Conservation (phyloP, 2,113 vertebrate species). For the Carassius carassius region DNA sequence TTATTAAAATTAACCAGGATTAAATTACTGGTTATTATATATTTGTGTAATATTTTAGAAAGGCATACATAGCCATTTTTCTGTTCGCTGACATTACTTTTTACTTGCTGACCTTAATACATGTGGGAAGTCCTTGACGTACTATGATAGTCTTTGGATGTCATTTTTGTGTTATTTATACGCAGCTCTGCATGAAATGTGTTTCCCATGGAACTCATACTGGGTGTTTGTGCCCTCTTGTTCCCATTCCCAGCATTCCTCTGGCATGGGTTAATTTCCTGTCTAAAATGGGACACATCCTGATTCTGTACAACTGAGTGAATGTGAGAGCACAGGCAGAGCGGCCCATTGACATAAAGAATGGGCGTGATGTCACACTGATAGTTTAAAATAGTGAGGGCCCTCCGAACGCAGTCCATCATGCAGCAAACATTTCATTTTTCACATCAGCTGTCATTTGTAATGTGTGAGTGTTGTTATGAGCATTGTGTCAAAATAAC, state of each 20-base stretch:
- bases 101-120: slow-evolving; percentile 2
- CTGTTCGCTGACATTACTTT: background rate
- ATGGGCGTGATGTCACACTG: slow-evolving; percentile 31
- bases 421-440: background rate
- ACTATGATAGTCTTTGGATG: slow-evolving; percentile 23
- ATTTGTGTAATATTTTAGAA: background rate
- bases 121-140: background rate
- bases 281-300: slow-evolving; percentile 60
- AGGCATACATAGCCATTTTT: background rate
- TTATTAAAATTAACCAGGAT: background rate
- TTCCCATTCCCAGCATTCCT: slow-evolving; percentile 68
- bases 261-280: slow-evolving; percentile 69
- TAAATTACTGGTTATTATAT: background rate
- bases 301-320: slow-evolving; percentile 39
- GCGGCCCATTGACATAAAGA: background rate
- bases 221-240: slow-evolving; percentile 41
- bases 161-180: slow-evolving; percentile 37
- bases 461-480: background rate
- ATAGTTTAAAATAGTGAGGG: slow-evolving; percentile 1
- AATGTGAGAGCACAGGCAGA: slow-evolving; percentile 1
- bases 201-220: slow-evolving; percentile 39
- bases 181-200: slow-evolving; percentile 23
- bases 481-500: background rate
- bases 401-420: background rate
- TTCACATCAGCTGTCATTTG: background rate